A percentile compares a stretch with the other conserved stretches of the same genome.
These are phyloP conservation scores for Hydropsyche betteni DNA, from an alignment of 2,888 invertebrate genomes.

Conservation along the genomic window DNA sequence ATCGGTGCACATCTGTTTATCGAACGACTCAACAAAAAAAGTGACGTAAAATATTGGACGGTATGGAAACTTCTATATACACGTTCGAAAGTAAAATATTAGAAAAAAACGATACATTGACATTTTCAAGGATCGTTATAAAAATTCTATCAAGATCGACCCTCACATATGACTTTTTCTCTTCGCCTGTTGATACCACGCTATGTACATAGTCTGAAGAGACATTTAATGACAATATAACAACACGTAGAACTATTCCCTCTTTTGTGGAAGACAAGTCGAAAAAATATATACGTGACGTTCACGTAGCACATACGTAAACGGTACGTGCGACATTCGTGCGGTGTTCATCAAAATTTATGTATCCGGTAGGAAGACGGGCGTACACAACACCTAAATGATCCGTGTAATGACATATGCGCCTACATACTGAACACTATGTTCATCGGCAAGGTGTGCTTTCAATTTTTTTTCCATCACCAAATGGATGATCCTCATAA, in stretches of 20 bases:
- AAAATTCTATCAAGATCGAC: background rate
- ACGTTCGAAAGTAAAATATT: background rate
- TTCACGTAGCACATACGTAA: constrained; percentile 6
- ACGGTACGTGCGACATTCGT: constrained; percentile 27
- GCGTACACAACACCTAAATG: constrained; percentile 34
- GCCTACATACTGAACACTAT: constrained; percentile 1
- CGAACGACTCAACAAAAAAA: too few species aligned
- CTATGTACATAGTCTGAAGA: background rate
- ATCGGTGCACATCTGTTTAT: too few species aligned
- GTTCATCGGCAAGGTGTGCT: too few species aligned
- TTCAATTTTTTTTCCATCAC: too few species aligned
- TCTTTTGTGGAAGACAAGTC: background rate
- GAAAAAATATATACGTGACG: background rate
- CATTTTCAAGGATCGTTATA: background rate
- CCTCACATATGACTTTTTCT: background rate
- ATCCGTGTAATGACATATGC: constrained; percentile 21
- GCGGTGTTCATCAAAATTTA: constrained; percentile 48
- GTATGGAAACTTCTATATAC: background rate
- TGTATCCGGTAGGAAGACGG: constrained; percentile 49
- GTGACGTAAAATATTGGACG: too few species aligned
- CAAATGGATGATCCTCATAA: too few species aligned
- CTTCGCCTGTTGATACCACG: background rate
- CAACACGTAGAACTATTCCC: constrained; percentile 4
- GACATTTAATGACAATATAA: constrained; percentile 13
- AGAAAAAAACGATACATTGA: background rate